Evolutionary conservation across 2,113 vertebrate genomes (phyloP).

Genomic region (Erythrolamprus reginae): DNA sequence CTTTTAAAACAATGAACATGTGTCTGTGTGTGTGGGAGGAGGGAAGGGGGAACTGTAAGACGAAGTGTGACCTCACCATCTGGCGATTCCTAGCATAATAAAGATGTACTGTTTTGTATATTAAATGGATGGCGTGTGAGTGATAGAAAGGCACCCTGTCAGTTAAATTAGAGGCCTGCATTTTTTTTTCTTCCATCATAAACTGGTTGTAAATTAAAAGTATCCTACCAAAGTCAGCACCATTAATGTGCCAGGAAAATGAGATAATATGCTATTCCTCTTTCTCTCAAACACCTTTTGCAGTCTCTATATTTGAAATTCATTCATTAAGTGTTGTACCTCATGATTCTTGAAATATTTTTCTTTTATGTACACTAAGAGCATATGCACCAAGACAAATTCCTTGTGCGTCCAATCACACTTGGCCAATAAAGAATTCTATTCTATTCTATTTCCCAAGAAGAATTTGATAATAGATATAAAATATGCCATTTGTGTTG

Average conservation of each 20-base stretch:
- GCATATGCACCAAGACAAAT: too few species aligned
- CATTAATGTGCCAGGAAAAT: not conserved
- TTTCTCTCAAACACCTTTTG: not conserved
- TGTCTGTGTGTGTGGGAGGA: not conserved
- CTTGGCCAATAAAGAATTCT: too few species aligned
- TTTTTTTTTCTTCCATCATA: not conserved
- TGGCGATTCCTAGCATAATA: not conserved
- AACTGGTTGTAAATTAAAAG: not conserved
- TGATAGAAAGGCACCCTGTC: not conserved
- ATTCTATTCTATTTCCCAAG: slow-evolving; percentile 5
- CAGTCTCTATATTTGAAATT: not conserved
- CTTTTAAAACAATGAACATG: slow-evolving; percentile 1
- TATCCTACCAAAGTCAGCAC: not conserved
- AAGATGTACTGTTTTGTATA: slow-evolving; percentile 4
- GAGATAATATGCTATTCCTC: not conserved
- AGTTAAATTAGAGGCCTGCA: not conserved
- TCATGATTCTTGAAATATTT: too few species aligned
- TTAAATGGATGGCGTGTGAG: not conserved
- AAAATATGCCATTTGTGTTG: not conserved
- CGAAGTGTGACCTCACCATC: slow-evolving; percentile 20
- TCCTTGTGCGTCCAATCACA: too few species aligned
- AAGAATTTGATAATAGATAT: not conserved
- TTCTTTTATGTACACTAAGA: too few species aligned
- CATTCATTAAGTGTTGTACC: too few species aligned
- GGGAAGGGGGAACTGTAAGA: not conserved